Conservation (phyloP, 2,113 vertebrate species). For the Tragelaphus scriptus region DNA sequence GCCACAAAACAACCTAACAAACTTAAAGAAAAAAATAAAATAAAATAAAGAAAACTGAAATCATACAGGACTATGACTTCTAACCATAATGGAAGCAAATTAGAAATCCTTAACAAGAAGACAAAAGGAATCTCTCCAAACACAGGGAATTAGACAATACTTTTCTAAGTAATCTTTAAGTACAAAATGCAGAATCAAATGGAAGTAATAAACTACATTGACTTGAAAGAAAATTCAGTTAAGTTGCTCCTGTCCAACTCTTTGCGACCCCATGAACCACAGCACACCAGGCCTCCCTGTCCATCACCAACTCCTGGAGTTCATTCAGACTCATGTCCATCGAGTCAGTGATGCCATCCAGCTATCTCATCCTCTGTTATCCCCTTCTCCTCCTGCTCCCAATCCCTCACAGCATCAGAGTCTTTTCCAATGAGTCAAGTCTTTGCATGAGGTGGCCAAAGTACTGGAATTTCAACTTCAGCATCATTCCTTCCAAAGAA, state of each 20-base stretch:
- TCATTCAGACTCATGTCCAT: too few relatives aligned
- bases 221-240: background rate
- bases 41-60: background rate
- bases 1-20: background rate
- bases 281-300: too few relatives aligned
- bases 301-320: too few relatives aligned
- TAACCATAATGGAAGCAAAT: background rate
- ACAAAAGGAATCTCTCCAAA: background rate
- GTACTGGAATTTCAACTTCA: too few relatives aligned
- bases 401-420: too few relatives aligned
- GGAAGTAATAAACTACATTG: background rate
- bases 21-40: background rate
- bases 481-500: too few relatives aligned
- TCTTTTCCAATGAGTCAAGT: too few relatives aligned
- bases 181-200: background rate
- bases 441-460: too few relatives aligned
- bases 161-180: background rate
- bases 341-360: too few relatives aligned
- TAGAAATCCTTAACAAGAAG: background rate
- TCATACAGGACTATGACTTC: background rate
- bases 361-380: too few relatives aligned
- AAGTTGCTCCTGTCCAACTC: too few relatives aligned
- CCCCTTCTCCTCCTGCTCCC: too few relatives aligned
- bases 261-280: fast-evolving
- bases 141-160: background rate